Evolutionary conservation across 2,797 vertebrate species (phyloP), one percentile per base, ranked within the genome.

Genomic region (Triplophysa bombifrons): DNA sequence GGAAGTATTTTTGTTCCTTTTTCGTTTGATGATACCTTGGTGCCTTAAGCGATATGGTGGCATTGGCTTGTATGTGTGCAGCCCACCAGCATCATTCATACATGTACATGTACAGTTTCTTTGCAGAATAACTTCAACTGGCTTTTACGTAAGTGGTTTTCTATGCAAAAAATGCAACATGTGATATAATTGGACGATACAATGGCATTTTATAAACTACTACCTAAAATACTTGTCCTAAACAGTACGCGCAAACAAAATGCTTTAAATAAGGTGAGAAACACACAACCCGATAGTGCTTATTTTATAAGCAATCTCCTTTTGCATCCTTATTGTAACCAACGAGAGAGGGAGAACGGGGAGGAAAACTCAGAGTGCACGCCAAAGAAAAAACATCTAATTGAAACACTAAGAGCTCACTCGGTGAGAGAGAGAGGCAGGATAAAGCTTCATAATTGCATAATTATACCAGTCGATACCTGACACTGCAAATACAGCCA

Each of bases 401-500:
- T 90, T 90, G 90, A 90, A 86, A 89, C 86, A 91, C 90, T 89
- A 84, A 84, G 89, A 76, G 76, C 80, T 44, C 3, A 81, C 84
- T 88, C 66, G 58, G 78, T 74, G 82, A 78, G 61, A 74, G 78
- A 88, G 82, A 81, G 86, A 74, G 80, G 82, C 87, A 89, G 92
- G 90, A 93, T 93, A 94, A 94, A 93, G 91, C 85, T 86, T 90
- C 89, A 92, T 93, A 94, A 93, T 94, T 92, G 91, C 92, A 93
- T 93, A 93, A 93, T 94, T 93, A 92, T 85, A 93, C 88, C 91
- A 93, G 91, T 88, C 90, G 90, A 93, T 94, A 93, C 91, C 91
- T 90, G 92, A 92, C 92, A 92, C 88, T 87, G 88, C 91, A 90
- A 93, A 93, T 91, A 80, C 84, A 80, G 84, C 80, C 84, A 85